phyloP scores from a whole-genome alignment of 2,888 invertebrate species.

The Cynaeus angustus region DNA sequence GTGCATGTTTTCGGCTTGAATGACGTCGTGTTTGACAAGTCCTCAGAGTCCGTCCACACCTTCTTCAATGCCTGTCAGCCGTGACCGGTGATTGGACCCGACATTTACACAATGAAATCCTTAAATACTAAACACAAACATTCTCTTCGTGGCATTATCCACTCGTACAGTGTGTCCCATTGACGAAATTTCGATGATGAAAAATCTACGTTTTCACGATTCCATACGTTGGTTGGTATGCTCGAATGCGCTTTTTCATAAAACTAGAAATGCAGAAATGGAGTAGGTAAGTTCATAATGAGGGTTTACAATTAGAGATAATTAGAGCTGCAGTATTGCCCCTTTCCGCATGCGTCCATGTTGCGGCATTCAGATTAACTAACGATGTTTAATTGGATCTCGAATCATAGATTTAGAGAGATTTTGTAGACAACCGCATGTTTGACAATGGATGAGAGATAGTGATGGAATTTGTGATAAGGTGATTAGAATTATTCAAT shows the following conservation, averaged over 20 bases:
- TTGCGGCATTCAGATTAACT: slow-evolving; percentile 68
- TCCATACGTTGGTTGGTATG: neutral
- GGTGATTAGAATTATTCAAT: no score
- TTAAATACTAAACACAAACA: slow-evolving; percentile 59
- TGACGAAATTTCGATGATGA: slow-evolving; percentile 14
- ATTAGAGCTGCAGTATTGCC: slow-evolving; percentile 66
- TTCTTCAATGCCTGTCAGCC: slow-evolving; percentile 68
- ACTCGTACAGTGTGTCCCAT: slow-evolving; percentile 18
- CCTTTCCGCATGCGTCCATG: slow-evolving; percentile 57
- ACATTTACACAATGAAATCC: slow-evolving; percentile 64
- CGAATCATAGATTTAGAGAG: slow-evolving; percentile 39
- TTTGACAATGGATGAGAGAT: neutral
- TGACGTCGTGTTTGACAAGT: slow-evolving; percentile 70
- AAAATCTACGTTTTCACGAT: neutral
- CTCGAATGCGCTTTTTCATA: slow-evolving; percentile 33
- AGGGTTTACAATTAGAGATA: slow-evolving; percentile 70
- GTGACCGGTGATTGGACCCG: slow-evolving; percentile 66
- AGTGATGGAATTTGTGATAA: neutral
- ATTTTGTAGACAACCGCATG: slow-evolving; percentile 28
- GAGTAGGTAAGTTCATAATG: slow-evolving; percentile 55
- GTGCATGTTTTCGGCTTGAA: slow-evolving; percentile 53
- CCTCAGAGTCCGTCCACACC: slow-evolving; percentile 69
- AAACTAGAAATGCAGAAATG: slow-evolving; percentile 46
- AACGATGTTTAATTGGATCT: slow-evolving; percentile 68
- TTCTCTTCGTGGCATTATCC: slow-evolving; percentile 41